Percentiles rank a stretch among this genome's conserved stretches.
Evolutionary conservation across 2,888 invertebrate species (phyloP).

Genomic region (Leucophenga maculata): DNA sequence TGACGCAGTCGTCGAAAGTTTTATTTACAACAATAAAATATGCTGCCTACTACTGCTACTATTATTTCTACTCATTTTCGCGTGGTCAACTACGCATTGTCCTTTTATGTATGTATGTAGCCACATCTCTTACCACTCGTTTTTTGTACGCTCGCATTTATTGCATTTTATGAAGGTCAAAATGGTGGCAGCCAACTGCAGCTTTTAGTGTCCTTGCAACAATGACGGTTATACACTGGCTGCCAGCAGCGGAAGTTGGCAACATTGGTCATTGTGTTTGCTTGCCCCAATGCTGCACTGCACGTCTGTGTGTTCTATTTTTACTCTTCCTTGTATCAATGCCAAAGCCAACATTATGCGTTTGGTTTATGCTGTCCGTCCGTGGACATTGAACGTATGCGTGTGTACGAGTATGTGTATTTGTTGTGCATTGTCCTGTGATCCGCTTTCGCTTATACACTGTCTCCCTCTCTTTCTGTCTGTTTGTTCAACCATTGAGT

Average conservation of each 20-base stretch:
- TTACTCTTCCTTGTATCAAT: not conserved
- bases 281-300: conserved; percentile 5
- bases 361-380: conserved; percentile 31
- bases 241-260: conserved; percentile 17
- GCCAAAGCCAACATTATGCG: conserved; percentile 14
- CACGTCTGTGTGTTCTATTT: not conserved
- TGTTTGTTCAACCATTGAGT: conserved; percentile 65
- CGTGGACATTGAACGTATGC: conserved; percentile 39
- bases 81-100: conserved; percentile 55
- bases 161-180: not conserved
- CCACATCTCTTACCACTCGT: conserved; percentile 33
- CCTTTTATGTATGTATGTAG: not conserved
- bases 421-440: conserved; percentile 14
- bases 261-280: conserved; percentile 29
- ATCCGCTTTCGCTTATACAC: conserved; percentile 24
- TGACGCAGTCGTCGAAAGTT: not conserved
- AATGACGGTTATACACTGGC: not conserved
- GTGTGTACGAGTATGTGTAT: not conserved
- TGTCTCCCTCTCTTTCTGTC: not conserved
- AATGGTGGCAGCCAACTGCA: not conserved
- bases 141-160: conserved; percentile 42
- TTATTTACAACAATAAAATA: conserved; percentile 23
- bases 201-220: not conserved
- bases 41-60: not conserved
- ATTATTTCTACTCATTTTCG: not conserved